Evolutionary conservation across 2,797 vertebrate species (phyloP), one percentile per base, ranked within the genome.

Genomic region (Aotus griseimembra): DNA sequence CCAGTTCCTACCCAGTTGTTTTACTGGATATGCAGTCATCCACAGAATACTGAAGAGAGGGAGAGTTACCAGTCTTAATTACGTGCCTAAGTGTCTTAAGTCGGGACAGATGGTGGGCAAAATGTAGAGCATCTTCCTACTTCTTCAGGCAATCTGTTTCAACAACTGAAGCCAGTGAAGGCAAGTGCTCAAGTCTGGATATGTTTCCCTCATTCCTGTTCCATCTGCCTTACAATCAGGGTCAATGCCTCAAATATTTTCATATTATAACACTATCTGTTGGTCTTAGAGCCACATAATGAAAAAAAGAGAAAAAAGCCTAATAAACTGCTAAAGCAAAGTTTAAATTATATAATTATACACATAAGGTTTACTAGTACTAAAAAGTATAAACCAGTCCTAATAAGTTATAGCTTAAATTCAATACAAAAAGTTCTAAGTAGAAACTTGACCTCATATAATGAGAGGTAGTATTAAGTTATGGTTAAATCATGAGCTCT

Each of bases 121-220:
- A 96, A 93, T 90, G 48, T 44, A 91, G 48, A 84, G 67, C 46
- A 85, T 44, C 82, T 77, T 90, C 61, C 83, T 82, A 73, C 73
- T 88, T 91, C 52, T 92, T 86, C 13, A 80, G 48, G 50, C 12
- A 92, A 72, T 92, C 80, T 91, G 52, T 90, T 90, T 96, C 61
- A 93, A 90, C 24, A 95, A 94, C 5, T 70, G n/a, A 97, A 95
- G 82, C 36, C 88, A 96, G 9, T 39, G 24, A 95, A 95, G 73
- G 52, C 48, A 95, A 88, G 52, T 73, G 50, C 73, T 95, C 88
- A 95, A 86, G 94, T 83, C 36, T 91, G 67, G 36, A n/a, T 86
- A 55, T 82, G 44, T 88, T 95, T 88, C 93, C 73, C 17, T 95
- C 46, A 75, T 55, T 92, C n/a, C 8, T 85, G 39, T 6, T 75